Conservation (phyloP, 2,888 invertebrate species). For the Merodon equestris region DNA sequence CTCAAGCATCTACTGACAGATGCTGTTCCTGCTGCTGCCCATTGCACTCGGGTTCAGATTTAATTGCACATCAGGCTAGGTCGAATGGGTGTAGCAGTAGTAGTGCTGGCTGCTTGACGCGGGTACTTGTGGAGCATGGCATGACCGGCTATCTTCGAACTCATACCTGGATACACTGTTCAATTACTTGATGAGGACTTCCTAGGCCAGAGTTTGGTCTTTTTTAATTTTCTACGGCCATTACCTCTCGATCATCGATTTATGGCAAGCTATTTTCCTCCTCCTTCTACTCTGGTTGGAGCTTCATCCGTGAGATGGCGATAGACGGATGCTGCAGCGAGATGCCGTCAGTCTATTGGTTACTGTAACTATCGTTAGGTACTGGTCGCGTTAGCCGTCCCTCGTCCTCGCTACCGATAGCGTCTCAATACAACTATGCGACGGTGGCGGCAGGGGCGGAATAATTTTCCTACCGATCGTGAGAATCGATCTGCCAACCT, state of each 20-base stretch:
- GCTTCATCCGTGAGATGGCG: slow-evolving; percentile 42
- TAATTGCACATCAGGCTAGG: slow-evolving; percentile 69
- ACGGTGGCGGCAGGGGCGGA: slow-evolving; percentile 13
- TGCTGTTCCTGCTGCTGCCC: slow-evolving; percentile 35
- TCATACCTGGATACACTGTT: slow-evolving; percentile 14
- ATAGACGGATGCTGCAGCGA: slow-evolving; percentile 55
- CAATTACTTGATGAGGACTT: slow-evolving; percentile 52
- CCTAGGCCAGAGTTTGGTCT: slow-evolving; percentile 42
- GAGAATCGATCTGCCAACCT: slow-evolving; percentile 69
- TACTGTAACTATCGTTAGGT: slow-evolving; percentile 19
- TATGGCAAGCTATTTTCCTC: slow-evolving; percentile 57
- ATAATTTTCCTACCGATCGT: slow-evolving; percentile 64
- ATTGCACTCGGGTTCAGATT: slow-evolving; percentile 50
- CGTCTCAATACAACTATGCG: too few relatives aligned
- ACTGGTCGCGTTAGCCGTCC: slow-evolving; percentile 7
- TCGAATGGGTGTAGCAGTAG: slow-evolving; percentile 56
- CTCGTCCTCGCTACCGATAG: too few relatives aligned
- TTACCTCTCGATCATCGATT: slow-evolving; percentile 68
- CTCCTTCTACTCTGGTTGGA: slow-evolving; percentile 49
- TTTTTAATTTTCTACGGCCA: slow-evolving; percentile 66
- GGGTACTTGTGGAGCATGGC: slow-evolving; percentile 8
- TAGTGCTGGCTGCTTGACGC: not conserved
- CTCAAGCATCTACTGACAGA: slow-evolving; percentile 41
- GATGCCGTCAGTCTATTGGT: slow-evolving; percentile 44
- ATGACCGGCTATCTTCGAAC: slow-evolving; percentile 59